phyloP scores from a whole-genome alignment of 2,797 vertebrate genomes.

The Serranus cabrilla region DNA sequence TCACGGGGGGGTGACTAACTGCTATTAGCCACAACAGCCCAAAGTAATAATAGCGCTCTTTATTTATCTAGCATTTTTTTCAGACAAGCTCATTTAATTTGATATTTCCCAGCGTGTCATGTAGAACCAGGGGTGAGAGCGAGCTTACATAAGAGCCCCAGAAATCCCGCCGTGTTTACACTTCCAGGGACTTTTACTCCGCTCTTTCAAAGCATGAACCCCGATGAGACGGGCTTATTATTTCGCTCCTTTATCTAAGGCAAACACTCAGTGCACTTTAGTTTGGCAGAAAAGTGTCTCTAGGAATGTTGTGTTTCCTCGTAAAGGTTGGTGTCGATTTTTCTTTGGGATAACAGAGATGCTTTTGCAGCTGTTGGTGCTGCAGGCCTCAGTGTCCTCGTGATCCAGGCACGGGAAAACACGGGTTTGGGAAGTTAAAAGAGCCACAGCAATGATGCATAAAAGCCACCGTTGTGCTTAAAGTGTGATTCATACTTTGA shows the following conservation, averaged over 20 bases:
- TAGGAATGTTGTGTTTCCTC: conserved; percentile 63
- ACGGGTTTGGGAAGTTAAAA: conserved; percentile 15
- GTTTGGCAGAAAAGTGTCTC: conserved; percentile 57
- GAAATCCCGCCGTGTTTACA: conserved; percentile 63
- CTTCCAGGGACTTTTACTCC: conserved; percentile 44
- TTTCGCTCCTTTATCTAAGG: conserved; percentile 65
- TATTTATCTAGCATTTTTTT: conserved; percentile 65
- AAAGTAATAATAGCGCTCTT: conserved; percentile 66
- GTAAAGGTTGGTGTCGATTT: conserved; percentile 45
- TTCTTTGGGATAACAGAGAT: conserved; percentile 53
- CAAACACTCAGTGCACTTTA: conserved; percentile 65
- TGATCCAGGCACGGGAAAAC: conserved; percentile 35
- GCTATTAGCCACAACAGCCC: conserved; percentile 57
- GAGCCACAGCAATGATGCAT: background rate
- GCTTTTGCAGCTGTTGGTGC: conserved; percentile 69
- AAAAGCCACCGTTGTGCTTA: background rate
- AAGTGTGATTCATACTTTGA: background rate
- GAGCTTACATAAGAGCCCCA: conserved; percentile 56
- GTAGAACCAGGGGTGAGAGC: conserved; percentile 41
- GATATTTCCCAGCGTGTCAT: conserved; percentile 74
- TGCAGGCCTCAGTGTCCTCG: conserved; percentile 19
- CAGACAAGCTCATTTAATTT: conserved; percentile 67
- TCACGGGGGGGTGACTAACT: background rate
- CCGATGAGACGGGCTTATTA: conserved; percentile 53
- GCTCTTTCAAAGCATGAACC: conserved; percentile 49